phyloP scores from a whole-genome alignment of 2,113 vertebrate genomes.

The Fregata magnificens region DNA sequence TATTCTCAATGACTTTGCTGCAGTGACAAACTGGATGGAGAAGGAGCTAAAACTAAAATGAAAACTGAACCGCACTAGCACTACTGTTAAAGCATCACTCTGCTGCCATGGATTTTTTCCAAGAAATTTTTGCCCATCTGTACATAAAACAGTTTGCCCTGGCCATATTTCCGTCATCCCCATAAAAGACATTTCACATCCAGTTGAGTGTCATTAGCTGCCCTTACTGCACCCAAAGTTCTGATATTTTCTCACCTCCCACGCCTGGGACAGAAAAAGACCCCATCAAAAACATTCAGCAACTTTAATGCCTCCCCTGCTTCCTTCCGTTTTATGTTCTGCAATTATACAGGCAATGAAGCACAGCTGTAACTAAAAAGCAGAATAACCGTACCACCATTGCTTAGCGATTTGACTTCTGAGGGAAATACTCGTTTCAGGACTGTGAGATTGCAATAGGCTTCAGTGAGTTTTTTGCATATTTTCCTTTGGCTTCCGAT shows the following conservation, averaged over 20 bases:
- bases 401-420: conserved; percentile 44
- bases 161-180: not conserved
- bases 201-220: conserved; percentile 3
- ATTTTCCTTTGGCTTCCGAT: conserved; percentile 56
- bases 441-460: conserved; percentile 47
- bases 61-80: not conserved
- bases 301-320: conserved; percentile 29
- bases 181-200: not conserved
- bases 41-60: not conserved
- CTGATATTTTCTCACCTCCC: conserved; percentile 43
- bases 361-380: conserved; percentile 47
- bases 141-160: not conserved
- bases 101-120: not conserved
- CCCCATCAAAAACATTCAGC: conserved; percentile 46
- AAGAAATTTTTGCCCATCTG: conserved; percentile 13
- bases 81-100: not conserved
- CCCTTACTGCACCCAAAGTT: not conserved
- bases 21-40: not conserved
- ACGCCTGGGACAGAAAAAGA: conserved; percentile 18
- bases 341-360: conserved; percentile 25
- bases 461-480: conserved; percentile 15
- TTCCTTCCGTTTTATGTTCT: conserved; percentile 57
- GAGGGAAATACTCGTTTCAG: conserved; percentile 47
- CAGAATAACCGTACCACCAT: not conserved
- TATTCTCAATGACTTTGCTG: not conserved